Evolutionary conservation across 2,113 vertebrate genomes (phyloP), one percentile per base, ranked within the genome.

Genomic region (Phylloscopus trochilus): DNA sequence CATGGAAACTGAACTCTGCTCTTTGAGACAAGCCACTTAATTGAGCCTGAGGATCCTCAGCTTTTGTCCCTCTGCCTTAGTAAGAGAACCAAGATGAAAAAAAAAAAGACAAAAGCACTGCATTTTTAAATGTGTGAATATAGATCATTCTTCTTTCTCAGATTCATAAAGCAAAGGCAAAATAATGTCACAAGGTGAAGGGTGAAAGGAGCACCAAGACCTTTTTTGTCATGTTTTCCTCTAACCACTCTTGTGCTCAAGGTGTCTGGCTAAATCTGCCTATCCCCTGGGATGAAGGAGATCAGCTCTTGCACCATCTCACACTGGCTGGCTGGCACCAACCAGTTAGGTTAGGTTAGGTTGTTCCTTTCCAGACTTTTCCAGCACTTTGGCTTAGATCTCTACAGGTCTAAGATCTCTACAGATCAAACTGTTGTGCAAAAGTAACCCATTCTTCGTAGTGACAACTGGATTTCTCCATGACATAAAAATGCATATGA

Each of bases 301-400:
- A 55, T 10, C 26, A 87, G 2, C 46, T 51, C 52, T 35, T 84
- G 43, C 18, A 67, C 31, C 10, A 15, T 15, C 51, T 62, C 46
- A 62, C 37, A 72, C 4, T 2, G 1, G 9, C 2, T 55, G 58
- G 28, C 9, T 52, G 2, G 1, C 43, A n/a, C 41, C 41, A 41
- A 41, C 41, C 41, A 41, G 41, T 41, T 41, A 41, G 41, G 41
- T 13, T 41, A 46, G 41, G 41, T 13, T 41, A 46, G 15, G 6
- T 70, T 63, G 17, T 5, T 52, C 43, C 74, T 77, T 8, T 26
- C 64, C n/a, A 41, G n/a, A 19, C 51, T 58, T 83, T 68, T 62
- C 44, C 28, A 83, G 22, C 6, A 26, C n/a, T 60, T 80, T n/a
- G 37, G 16, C 28, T 83, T 23, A 31, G 20, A 4, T 79, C 4